Percentiles rank a stretch among this genome's conserved stretches.
Evolutionary conservation across 1,140 invertebrate species (phyloP).

Genomic region (Dreissena polymorpha): DNA sequence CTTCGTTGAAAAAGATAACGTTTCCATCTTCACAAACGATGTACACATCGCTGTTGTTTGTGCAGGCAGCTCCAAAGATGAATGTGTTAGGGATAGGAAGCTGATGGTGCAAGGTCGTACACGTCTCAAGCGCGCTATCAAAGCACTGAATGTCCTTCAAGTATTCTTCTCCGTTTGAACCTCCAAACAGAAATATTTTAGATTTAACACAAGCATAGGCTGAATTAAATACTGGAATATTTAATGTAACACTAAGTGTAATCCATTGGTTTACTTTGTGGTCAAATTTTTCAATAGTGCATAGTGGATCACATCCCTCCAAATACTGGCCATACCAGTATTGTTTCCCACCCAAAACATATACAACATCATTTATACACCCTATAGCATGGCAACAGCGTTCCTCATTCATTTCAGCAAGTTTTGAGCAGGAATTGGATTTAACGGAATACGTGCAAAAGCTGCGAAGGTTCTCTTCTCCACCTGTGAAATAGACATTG

Average conservation of each 20-base stretch:
- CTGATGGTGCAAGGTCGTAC: constrained; percentile 28
- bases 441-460: constrained; percentile 20
- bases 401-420: constrained; percentile 12
- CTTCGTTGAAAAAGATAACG: constrained; percentile 46
- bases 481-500: constrained; percentile 31
- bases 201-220: constrained; percentile 38
- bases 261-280: constrained; percentile 12
- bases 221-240: constrained; percentile 44
- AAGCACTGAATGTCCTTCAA: constrained; percentile 54
- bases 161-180: constrained; percentile 31
- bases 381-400: constrained; percentile 29
- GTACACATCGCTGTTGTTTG: constrained; percentile 28
- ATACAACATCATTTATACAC: constrained; percentile 26
- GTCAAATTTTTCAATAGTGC: constrained; percentile 41
- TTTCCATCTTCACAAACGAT: constrained; percentile 46
- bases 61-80: constrained; percentile 35
- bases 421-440: constrained; percentile 34
- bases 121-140: constrained; percentile 34
- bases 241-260: constrained; percentile 4
- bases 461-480: not conserved
- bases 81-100: constrained; percentile 41
- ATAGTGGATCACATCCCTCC: not conserved
- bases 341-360: constrained; percentile 42
- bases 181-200: constrained; percentile 45
- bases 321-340: not conserved